Conservation (phyloP, 1,140 invertebrate genomes). For the Pachyrhynchus sulphureomaculatus region DNA sequence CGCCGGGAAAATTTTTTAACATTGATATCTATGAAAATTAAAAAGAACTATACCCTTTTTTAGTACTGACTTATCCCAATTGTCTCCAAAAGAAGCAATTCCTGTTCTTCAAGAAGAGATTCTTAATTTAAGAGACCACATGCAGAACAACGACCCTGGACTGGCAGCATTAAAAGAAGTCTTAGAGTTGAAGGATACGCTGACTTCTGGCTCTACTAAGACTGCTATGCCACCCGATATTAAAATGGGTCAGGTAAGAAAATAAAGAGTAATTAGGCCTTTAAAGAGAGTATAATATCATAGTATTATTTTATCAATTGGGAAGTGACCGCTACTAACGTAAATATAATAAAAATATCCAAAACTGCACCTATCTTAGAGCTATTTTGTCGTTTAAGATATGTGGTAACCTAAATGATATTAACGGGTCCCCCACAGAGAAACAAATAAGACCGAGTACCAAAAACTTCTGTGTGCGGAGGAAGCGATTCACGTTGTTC, state of each 20-base stretch:
- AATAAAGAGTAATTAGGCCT: background rate
- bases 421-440: too few relatives aligned
- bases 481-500: too few relatives aligned
- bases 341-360: too few relatives aligned
- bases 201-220: background rate
- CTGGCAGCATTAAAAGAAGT: slow-evolving; percentile 14
- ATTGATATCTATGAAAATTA: too few relatives aligned
- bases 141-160: slow-evolving; percentile 7
- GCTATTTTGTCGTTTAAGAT: too few relatives aligned
- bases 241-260: slow-evolving; percentile 20
- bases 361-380: too few relatives aligned
- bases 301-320: background rate
- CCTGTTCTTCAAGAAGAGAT: slow-evolving; percentile 28
- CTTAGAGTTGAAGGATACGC: slow-evolving; percentile 18
- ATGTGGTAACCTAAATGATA: too few relatives aligned
- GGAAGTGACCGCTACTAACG: background rate
- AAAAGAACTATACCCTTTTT: background rate
- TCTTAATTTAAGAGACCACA: slow-evolving; percentile 19
- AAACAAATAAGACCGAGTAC: too few relatives aligned
- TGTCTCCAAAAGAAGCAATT: slow-evolving; percentile 21
- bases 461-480: too few relatives aligned
- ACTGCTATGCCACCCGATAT: slow-evolving; percentile 13
- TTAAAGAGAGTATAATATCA: background rate
- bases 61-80: slow-evolving; percentile 24
- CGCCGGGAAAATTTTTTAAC: too few relatives aligned